A percentile compares a stretch with the other conserved stretches of the same genome.
These are phyloP conservation scores for Cataglyphis rosenhaueri DNA, from an alignment of 2,888 invertebrate species.

Conservation along the genomic window DNA sequence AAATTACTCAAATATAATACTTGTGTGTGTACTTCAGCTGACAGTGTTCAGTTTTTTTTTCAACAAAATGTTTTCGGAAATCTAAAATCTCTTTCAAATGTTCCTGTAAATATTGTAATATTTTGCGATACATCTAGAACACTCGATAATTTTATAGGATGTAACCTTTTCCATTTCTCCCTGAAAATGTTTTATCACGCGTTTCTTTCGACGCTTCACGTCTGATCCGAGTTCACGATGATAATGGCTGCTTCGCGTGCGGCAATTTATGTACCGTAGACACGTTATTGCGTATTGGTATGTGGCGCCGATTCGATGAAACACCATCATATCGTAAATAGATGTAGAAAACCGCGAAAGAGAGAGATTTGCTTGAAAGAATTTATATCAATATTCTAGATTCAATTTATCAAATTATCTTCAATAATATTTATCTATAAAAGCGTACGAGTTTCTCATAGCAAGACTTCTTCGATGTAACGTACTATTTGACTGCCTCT, in stretches of 20 bases:
- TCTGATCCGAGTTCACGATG: slow-evolving; percentile 74
- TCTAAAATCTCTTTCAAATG: neutral
- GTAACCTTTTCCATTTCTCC: slow-evolving; percentile 29
- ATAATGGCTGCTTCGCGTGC: slow-evolving; percentile 83
- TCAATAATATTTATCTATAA: neutral
- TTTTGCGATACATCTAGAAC: neutral
- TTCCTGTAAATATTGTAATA: neutral
- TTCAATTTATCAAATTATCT: neutral
- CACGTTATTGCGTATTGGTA: slow-evolving; percentile 75
- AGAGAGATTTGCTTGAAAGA: neutral
- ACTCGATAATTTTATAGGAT: slow-evolving; percentile 31
- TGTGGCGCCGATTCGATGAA: slow-evolving; percentile 64
- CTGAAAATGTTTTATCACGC: slow-evolving; percentile 38
- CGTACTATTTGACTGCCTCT: neutral
- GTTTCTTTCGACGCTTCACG: slow-evolving; percentile 54
- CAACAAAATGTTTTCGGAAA: neutral
- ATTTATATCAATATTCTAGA: neutral
- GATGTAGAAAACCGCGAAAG: slow-evolving; percentile 49
- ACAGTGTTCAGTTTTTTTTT: no score
- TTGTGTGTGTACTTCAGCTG: neutral
- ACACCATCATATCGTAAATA: slow-evolving; percentile 65
- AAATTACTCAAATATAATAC: neutral
- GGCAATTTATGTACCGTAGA: slow-evolving; percentile 72
- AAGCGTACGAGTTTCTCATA: neutral
- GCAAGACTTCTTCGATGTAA: neutral